Evolutionary conservation across 2,888 invertebrate species (phyloP).

Genomic region (Calliphora vomitoria): DNA sequence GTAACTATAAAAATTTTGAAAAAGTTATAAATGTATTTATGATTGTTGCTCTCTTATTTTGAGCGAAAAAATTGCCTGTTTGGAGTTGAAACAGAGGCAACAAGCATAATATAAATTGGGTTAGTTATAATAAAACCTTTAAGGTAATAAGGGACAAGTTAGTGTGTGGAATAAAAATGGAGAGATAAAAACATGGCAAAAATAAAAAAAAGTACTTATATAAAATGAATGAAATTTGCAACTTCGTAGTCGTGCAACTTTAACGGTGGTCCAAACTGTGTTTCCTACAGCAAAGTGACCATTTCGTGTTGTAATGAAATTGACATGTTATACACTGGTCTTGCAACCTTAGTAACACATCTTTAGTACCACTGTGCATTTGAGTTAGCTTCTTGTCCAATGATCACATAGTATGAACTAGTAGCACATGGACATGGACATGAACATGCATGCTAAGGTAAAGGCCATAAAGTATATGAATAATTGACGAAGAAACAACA

Average conservation of each 20-base stretch:
- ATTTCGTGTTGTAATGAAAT: background rate
- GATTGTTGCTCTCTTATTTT: background rate
- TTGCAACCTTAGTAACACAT: too few species aligned
- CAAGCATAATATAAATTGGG: constrained; percentile 35
- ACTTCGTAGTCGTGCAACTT: background rate
- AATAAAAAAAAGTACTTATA: background rate
- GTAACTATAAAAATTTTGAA: background rate
- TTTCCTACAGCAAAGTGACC: background rate
- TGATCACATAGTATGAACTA: constrained; percentile 3
- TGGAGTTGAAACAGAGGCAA: background rate
- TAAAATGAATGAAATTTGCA: constrained; percentile 32
- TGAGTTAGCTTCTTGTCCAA: background rate
- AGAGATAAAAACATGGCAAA: constrained; percentile 25
- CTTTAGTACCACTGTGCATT: too few species aligned
- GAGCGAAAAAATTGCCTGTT: background rate
- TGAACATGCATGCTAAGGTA: constrained; percentile 70
- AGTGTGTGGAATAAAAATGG: background rate
- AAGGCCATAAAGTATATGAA: constrained; percentile 77
- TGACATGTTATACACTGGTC: background rate
- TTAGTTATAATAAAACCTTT: constrained; percentile 59
- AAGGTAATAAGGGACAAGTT: constrained; percentile 38
- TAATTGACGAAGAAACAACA: constrained; percentile 80
- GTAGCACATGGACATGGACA: constrained; percentile 58
- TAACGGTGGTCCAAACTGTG: background rate
- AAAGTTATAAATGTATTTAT: constrained; percentile 25